Evolutionary conservation across 2,113 vertebrate species (phyloP), one percentile per base, ranked within the genome.

Genomic region (Piaya cayana): DNA sequence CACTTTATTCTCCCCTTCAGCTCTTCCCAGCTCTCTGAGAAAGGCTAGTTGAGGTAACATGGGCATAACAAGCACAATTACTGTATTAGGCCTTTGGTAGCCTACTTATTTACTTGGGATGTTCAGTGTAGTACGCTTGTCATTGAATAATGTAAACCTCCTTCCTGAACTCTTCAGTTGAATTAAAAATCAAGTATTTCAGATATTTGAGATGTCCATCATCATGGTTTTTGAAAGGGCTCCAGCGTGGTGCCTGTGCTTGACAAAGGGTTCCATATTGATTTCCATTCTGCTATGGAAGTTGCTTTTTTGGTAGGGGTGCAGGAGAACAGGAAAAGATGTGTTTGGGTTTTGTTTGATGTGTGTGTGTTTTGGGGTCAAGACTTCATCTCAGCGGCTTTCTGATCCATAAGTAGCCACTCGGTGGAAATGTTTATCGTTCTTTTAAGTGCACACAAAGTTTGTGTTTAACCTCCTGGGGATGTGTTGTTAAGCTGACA

Each of bases 41-140:
- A 58, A 49, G 34, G 10, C 32, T 68, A 4, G 15, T 26, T 0
- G 0, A 13, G 29, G 29, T 47, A 14, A 26, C 21, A 13, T 34
- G 18, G 23, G 14, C 16, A 5, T 32, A 50, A 76, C 0, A 1
- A 75, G 21, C 34, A 26, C 0, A 0, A 17, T 63, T 39, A 21
- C 52, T 63, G 2, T 58, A 43, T 75, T 39, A 58, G 23, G 22
- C 36, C 14, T 39, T 88, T 32, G 5, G 2, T 77, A 37, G 37
- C 12, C 18, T 56, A 11, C 22, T 63, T 59, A 21, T 21, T 62
- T 39, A 23, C 37, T 74, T 43, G 56, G 25, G 20, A 12, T 62
- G 5, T 22, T 56, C 8, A 15, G 0, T 34, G 11, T 39, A 11
- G 39, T 39, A 39, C 39, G 12, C 39, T 39, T 39, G 34, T 85